Base-by-base conservation (phyloP, 2,113 vertebrate species). In the Lophura nycthemera region DNA sequence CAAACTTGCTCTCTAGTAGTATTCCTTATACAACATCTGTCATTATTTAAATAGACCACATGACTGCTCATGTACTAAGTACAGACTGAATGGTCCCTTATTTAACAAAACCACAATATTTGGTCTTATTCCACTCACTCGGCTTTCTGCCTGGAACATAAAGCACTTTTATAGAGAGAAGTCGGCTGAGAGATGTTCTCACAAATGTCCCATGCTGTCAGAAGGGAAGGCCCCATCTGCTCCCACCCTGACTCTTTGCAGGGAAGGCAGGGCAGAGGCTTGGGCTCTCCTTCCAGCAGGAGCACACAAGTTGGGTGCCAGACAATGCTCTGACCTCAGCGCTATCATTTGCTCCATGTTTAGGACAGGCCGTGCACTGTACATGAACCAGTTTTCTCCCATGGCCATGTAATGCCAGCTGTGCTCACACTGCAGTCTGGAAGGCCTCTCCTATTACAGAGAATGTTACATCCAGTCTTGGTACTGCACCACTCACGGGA, bases 1-100 rank as follows among this genome's bases (percentile, higher is more conserved):
- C 59, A 77, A 91, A 66, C 21, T 38, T 83, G 83, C 57, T 88
- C 75, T 80, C 88, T 93, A 61, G 76, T 36, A 90, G 27, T 32
- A 6, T 30, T 56, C 50, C 40, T 57, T 20, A 5, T 32, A 43
- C 65, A 86, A 15, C 57, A 30, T 45, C 24, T 64, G 29, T 30
- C 18, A 6, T 80, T 30, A 34, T 66, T 59, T 12, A 34, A 32
- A 27, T 4, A 18, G 16, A 15, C 48, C 6, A 27, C 57, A 34
- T 24, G 32, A 54, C 2, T 22, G 17, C 77, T 64, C 30, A 60
- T 43, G 43, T 76, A 88, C 45, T 50, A 27, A 32, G 30, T 34
- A 83, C 76, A 60, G 32, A 72, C 10, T 5, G 15, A 40, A 92
- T 36, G 56, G 54, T 42, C 71, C 57, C 52, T 64, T 54, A 22